Base-by-base conservation (phyloP, 1,140 invertebrate genomes). In the Papilio glaucus region DNA sequence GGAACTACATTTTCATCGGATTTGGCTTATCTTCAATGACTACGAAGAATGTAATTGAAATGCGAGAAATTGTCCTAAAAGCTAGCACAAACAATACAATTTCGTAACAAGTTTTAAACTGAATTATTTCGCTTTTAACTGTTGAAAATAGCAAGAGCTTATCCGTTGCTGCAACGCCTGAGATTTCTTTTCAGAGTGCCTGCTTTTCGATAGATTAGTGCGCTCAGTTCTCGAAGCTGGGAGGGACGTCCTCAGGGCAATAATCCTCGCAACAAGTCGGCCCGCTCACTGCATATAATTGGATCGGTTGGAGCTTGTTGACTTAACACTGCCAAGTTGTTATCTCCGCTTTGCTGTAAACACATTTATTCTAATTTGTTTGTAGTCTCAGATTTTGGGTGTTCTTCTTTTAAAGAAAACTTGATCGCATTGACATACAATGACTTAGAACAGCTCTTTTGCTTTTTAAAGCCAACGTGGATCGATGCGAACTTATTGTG, bases 231-330 rank as follows among this genome's bases (percentile, higher is more conserved):
- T n/a, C n/a, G 39, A 41, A 41, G 13, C 12, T 13, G 12, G 39
- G 4, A 13, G 13, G 10, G 39, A 1, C 21, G 7, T 4, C n/a
- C 6, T 53, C 57, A 1, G 24, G 29, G 24, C 57, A 60, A 60
- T 60, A 53, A 53, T 18, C n/a, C 33, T 21, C 37, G 62, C 62
- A 39, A 39, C 15, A 39, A 41, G 62, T 65, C 37, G 37, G 15
- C 7, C 10, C 18, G 37, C 37, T 65, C n/a, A 33, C 33, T 63
- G 33, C 18, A 41, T 37, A 37, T 39, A 65, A 65, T 65, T 65
- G 37, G 62, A 65, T 65, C 37, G 7, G 49, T 24, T 8, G 21
- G 10, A 39, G 15, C 15, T 18, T 41, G 37, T 53, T 53, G 45
- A 53, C 45, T 65, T 65, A 41, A 65, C 37, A 41, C 62, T 21